These are phyloP conservation scores for Dermatemys mawii DNA, from an alignment of 2,113 vertebrate species.

Conservation along the genomic window DNA sequence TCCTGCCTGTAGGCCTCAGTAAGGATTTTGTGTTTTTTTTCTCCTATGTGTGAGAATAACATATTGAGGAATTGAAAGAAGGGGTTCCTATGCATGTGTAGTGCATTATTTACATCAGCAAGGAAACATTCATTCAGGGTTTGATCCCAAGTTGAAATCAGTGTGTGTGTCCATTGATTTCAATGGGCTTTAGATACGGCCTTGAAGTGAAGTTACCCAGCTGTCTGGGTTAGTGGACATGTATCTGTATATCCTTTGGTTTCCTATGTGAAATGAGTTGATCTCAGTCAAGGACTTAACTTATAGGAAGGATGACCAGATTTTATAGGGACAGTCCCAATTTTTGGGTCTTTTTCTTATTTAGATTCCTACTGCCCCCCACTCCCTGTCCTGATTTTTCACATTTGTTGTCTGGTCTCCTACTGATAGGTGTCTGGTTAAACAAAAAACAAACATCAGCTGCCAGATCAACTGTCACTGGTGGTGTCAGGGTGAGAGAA, in stretches of 20 bases:
- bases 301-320: no score
- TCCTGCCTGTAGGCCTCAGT: not conserved
- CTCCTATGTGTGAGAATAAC: not conserved
- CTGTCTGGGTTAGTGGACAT: not conserved
- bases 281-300: not conserved
- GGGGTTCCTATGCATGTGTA: fast-evolving
- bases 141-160: not conserved
- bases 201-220: not conserved
- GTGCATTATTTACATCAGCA: not conserved
- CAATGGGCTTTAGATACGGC: not conserved
- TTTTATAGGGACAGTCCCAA: no score
- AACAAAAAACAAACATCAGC: fast-evolving
- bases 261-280: not conserved
- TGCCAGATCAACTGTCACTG: fast-evolving
- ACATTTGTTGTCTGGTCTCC: no score
- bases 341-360: no score
- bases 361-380: no score
- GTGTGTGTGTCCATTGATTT: not conserved
- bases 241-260: not conserved
- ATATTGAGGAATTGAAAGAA: not conserved
- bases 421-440: fast-evolving
- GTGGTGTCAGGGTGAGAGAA: not conserved
- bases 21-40: not conserved
- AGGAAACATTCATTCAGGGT: not conserved
- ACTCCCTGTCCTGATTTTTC: no score